These are phyloP conservation scores for Dolichopus griseipennis DNA, from an alignment of 2,888 invertebrate species.

Conservation along the genomic window DNA sequence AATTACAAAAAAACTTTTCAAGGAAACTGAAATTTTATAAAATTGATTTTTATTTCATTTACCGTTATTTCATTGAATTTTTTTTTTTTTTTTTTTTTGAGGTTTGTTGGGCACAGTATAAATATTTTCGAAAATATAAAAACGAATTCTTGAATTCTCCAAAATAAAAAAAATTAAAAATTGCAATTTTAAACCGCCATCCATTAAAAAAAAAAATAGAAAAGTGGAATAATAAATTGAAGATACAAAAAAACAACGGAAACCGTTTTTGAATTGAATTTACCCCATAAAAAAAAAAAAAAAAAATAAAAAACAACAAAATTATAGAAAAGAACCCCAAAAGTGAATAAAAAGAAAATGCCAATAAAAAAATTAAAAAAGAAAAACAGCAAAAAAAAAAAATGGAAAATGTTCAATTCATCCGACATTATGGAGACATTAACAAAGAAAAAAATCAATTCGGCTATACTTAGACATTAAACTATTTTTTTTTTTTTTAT, in stretches of 20 bases:
- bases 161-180: no score
- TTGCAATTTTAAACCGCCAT: no score
- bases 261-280: constrained; percentile 8
- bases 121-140: no score
- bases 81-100: no score
- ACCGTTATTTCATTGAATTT: no score
- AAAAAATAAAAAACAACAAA: constrained; percentile 8
- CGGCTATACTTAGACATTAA: not conserved
- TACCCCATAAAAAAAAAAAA: not conserved
- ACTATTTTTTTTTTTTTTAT: not conserved
- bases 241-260: constrained; percentile 11
- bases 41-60: no score
- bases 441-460: constrained; percentile 2
- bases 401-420: not conserved
- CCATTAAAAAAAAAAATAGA: no score
- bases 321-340: constrained; percentile 13
- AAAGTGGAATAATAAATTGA: not conserved
- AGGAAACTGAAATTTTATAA: no score
- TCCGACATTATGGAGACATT: constrained; percentile 1
- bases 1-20: no score
- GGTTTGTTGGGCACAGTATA: no score
- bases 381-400: constrained; percentile 8
- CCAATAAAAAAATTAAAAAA: constrained; percentile 11
- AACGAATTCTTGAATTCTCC: no score
- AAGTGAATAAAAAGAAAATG: constrained; percentile 13